These are phyloP conservation scores for Ceratina calcarata DNA, from an alignment of 1,140 invertebrate genomes.

Conservation along the genomic window DNA sequence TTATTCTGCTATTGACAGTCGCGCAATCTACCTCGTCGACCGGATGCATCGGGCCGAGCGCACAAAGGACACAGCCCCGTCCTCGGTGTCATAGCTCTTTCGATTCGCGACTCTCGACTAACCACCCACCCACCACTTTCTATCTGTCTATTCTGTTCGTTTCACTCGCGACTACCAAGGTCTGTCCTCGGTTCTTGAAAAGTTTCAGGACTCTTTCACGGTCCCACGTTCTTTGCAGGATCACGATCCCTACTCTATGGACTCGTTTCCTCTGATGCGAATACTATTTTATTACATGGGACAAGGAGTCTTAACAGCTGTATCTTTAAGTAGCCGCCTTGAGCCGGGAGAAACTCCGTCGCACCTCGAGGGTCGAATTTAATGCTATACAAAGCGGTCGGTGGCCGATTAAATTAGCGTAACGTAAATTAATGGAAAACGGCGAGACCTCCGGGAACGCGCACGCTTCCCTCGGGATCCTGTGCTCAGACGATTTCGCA, in stretches of 20 bases:
- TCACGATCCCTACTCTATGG: not conserved
- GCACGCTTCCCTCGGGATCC: not conserved
- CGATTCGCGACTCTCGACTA: slow-evolving; percentile 9
- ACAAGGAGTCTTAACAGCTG: too few relatives aligned
- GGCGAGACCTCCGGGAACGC: not conserved
- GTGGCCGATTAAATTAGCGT: slow-evolving; percentile 23
- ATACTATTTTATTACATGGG: too few relatives aligned
- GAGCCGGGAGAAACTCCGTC: too few relatives aligned
- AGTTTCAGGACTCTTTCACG: not conserved
- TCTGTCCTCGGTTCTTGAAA: not conserved
- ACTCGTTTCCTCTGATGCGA: not conserved
- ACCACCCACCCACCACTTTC: not conserved
- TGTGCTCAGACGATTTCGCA: not conserved
- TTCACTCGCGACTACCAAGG: slow-evolving; percentile 10
- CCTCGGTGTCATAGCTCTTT: slow-evolving; percentile 24
- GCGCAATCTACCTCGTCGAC: slow-evolving; percentile 53
- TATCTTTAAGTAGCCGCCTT: too few relatives aligned
- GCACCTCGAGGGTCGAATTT: not conserved
- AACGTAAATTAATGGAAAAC: slow-evolving; percentile 12
- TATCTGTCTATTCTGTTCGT: not conserved
- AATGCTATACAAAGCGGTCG: not conserved
- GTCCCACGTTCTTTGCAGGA: too few relatives aligned
- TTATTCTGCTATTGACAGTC: slow-evolving; percentile 68
- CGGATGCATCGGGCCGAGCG: slow-evolving; percentile 19
- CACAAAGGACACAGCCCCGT: slow-evolving; percentile 52